Evolutionary conservation across 2,797 vertebrate species (phyloP).

Genomic region (Pempheris klunzingeri): DNA sequence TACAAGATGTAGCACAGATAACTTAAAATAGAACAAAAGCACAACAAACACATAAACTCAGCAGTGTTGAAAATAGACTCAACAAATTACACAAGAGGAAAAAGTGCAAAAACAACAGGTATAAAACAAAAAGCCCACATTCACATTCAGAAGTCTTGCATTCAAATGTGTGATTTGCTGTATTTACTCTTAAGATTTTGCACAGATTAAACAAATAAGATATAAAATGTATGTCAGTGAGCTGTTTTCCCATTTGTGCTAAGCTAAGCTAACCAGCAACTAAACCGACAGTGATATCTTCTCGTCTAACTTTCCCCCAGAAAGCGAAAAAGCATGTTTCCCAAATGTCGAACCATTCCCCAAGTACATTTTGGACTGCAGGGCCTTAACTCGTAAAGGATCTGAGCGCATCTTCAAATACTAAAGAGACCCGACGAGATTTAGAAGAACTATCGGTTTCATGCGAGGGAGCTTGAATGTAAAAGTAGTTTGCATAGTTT

Average conservation of each 20-base stretch:
- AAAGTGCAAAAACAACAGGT: background rate
- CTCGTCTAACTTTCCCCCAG: background rate
- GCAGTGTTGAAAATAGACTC: background rate
- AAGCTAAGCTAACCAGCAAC: background rate
- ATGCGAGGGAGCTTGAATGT: background rate
- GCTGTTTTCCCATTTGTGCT: background rate
- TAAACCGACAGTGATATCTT: background rate
- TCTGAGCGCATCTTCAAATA: background rate
- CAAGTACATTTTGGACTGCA: background rate
- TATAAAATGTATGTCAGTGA: no score
- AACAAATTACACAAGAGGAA: background rate
- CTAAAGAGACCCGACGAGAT: background rate
- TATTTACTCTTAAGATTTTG: no score
- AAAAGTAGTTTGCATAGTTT: background rate
- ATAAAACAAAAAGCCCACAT: background rate
- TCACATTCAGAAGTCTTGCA: background rate
- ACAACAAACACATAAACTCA: background rate
- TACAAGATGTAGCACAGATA: background rate
- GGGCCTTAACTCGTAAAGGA: background rate
- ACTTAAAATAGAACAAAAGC: background rate
- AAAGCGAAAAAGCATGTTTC: background rate
- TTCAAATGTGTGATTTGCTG: background rate
- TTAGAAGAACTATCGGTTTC: background rate
- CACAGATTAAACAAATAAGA: no score
- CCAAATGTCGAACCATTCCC: background rate